phyloP scores from a whole-genome alignment of 1,140 invertebrate species.

The Kradibia gibbosae region DNA sequence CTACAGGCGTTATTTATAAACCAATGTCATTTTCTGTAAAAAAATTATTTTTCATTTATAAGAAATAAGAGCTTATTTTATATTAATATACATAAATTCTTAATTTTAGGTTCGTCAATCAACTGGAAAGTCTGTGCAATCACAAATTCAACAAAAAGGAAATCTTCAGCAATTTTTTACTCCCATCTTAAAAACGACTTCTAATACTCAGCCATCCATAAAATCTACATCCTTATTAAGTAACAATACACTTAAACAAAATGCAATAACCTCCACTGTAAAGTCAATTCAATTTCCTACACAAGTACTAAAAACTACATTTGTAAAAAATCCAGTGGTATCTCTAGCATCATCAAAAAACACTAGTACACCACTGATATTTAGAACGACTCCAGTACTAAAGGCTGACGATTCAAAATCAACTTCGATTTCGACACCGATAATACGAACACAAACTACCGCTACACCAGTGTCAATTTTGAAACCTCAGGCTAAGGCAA shows the following conservation, averaged over 20 bases:
- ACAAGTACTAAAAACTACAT: slow-evolving; percentile 56
- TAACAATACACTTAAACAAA: slow-evolving; percentile 48
- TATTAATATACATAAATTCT: slow-evolving; percentile 5
- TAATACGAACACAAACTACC: slow-evolving; percentile 51
- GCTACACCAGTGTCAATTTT: slow-evolving; percentile 63
- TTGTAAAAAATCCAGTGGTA: slow-evolving; percentile 48
- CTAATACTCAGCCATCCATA: slow-evolving; percentile 36
- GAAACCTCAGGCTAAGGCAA: slow-evolving; percentile 61
- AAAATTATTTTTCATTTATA: slow-evolving; percentile 2
- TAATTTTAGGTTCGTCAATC: slow-evolving; percentile 57
- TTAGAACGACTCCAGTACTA: slow-evolving; percentile 57
- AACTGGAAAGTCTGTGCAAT: slow-evolving; percentile 51
- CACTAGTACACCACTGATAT: slow-evolving; percentile 57
- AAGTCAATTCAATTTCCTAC: slow-evolving; percentile 62
- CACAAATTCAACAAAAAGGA: slow-evolving; percentile 50
- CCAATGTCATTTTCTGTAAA: background rate
- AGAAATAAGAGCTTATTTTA: background rate
- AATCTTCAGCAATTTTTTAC: slow-evolving; percentile 58
- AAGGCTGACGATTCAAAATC: slow-evolving; percentile 58
- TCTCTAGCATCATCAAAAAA: slow-evolving; percentile 49
- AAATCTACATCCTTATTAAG: slow-evolving; percentile 57
- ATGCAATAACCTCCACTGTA: slow-evolving; percentile 41
- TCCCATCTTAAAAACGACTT: slow-evolving; percentile 54
- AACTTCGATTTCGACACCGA: slow-evolving; percentile 49
- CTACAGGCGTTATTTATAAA: background rate